phyloP scores from a whole-genome alignment of 2,113 vertebrate species.

The Chunga burmeisteri region DNA sequence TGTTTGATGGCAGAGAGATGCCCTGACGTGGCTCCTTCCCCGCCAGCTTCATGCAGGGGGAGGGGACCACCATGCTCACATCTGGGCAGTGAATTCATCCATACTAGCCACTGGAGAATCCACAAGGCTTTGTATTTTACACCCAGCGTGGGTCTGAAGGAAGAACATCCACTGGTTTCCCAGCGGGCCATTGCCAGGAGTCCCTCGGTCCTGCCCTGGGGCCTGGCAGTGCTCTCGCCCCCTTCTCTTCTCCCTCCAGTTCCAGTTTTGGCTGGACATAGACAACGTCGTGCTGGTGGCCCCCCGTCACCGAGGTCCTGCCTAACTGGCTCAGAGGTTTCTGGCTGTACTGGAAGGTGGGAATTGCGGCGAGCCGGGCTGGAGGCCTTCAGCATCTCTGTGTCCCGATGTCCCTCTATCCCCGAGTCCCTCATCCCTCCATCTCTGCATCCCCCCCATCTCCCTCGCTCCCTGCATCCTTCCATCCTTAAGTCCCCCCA shows the following conservation, averaged over 20 bases:
- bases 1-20: fast-evolving
- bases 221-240: fast-evolving
- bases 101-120: not conserved
- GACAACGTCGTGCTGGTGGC: slow-evolving; percentile 46
- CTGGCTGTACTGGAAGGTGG: slow-evolving; percentile 59
- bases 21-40: not conserved
- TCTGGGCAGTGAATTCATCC: not conserved
- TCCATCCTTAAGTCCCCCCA: too few species aligned
- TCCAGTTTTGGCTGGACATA: slow-evolving; percentile 16
- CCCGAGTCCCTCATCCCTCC: not conserved
- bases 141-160: fast-evolving
- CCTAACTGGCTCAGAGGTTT: slow-evolving; percentile 42
- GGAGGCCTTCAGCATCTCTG: not conserved
- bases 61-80: not conserved
- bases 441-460: too few species aligned
- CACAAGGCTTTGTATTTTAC: not conserved
- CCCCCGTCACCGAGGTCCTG: slow-evolving; percentile 30
- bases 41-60: too few species aligned
- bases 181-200: not conserved
- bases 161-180: not conserved
- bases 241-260: not conserved
- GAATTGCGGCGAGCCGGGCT: not conserved
- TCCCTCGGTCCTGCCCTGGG: not conserved
- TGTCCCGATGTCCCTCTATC: not conserved
- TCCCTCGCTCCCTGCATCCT: not conserved